Conservation (phyloP, 2,888 invertebrate species). For the Lumbricus terrestris region DNA sequence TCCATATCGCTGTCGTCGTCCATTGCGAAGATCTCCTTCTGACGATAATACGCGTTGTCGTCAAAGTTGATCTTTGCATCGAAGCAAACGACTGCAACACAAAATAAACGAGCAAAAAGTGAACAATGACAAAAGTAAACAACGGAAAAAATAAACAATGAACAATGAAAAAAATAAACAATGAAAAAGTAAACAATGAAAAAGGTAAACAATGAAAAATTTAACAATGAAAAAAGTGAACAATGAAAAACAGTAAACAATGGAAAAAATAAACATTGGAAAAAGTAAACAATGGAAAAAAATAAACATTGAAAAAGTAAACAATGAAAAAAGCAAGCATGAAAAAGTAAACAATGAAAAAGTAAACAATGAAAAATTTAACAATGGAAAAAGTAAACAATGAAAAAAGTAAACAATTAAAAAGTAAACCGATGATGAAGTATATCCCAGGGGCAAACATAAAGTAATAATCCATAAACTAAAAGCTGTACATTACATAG, state of each 20-base stretch:
- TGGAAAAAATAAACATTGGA: too few species aligned
- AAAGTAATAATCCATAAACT: not conserved
- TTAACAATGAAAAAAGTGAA: too few species aligned
- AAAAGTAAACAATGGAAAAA: too few species aligned
- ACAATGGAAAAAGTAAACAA: too few species aligned
- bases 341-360: not conserved
- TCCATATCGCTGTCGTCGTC: conserved; percentile 85
- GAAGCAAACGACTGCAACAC: conserved; percentile 77
- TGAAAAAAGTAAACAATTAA: too few species aligned
- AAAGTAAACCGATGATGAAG: too few species aligned
- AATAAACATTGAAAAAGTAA: not conserved
- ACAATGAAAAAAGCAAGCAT: not conserved
- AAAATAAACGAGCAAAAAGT: not conserved
- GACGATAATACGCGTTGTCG: conserved; percentile 90
- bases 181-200: not conserved
- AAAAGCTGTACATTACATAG: too few species aligned
- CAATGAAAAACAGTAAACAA: too few species aligned
- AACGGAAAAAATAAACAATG: too few species aligned
- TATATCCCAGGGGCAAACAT: not conserved
- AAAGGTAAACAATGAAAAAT: not conserved
- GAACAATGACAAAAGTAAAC: not conserved
- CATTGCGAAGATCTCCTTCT: conserved; percentile 80
- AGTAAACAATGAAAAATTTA: too few species aligned
- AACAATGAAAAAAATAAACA: too few species aligned
- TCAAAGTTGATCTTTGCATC: conserved; percentile 99